Evolutionary conservation across 1,140 invertebrate genomes (phyloP), one percentile per base, ranked within the genome.

Genomic region (Teleogryllus occipitalis): DNA sequence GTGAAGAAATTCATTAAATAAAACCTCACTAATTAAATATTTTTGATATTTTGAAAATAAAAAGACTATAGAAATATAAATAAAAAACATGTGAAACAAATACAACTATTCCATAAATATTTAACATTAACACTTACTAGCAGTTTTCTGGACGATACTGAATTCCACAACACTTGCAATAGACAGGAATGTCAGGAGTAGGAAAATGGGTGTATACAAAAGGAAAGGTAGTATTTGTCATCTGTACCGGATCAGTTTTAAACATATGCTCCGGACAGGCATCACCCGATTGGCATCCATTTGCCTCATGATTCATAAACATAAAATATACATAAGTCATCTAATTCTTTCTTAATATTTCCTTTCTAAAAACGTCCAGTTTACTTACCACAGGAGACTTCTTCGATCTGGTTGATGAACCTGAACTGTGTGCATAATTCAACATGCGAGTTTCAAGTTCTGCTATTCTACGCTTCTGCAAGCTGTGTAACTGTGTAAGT

Each of bases 381-480:
- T 14, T 18, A 39, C n/a, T 76, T 39, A 76, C 18, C 21, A 18
- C 8, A 76, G 8, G 15, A 39, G 22, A 27, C 21, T 76, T 39
- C 75, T 65, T 65, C 7, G 54, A 10, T 65, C 18, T 65, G 54
- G 54, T 18, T 14, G 54, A 18, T 3, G 54, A 65, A 14, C 54
- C 7, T 65, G 54, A 65, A 65, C 54, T 65, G 54, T 39, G 1
- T 39, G 27, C 27, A 39, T 39, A 39, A 39, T 39, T 39, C 54
- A 65, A 65, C 47, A 78, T 49, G 21, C n/a, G 49, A 82, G 82
- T 84, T 83, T 88, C 85, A 75, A 88, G 83, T 81, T 88, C 85
- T 79, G 83, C 83, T 79, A 89, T 85, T 83, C 85, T 86, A 79
- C 85, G 83, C 81, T 85, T 88, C 74, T 86, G 85, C 77, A 79